Evolutionary conservation across 2,797 vertebrate genomes (phyloP).

Genomic region (Sarcoramphus papa): DNA sequence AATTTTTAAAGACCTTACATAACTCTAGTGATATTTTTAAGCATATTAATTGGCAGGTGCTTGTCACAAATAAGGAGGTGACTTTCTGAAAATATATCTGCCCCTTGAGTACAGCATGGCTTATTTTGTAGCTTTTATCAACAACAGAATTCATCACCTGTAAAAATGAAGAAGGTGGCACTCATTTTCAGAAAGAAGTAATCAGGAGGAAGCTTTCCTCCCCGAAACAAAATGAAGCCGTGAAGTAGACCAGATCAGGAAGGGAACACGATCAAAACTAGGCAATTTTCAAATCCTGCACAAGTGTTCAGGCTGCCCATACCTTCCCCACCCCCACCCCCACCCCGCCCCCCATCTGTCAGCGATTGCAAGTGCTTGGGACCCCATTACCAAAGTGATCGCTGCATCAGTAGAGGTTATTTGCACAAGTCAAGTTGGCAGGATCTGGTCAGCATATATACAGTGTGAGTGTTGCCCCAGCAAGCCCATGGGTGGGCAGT

Average conservation of each 20-base stretch:
- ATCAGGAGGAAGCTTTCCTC: neutral
- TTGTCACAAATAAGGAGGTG: slow-evolving; percentile 51
- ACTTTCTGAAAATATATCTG: slow-evolving; percentile 51
- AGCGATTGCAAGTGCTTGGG: neutral
- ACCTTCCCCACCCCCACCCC: too few relatives aligned
- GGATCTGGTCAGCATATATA: neutral
- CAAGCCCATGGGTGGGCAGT: neutral
- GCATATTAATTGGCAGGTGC: slow-evolving; percentile 50
- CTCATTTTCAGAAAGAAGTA: neutral
- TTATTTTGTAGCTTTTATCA: neutral
- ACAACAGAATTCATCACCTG: neutral
- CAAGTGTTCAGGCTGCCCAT: neutral
- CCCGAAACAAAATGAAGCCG: neutral
- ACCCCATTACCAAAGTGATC: neutral
- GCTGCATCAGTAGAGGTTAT: neutral
- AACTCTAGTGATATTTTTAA: slow-evolving; percentile 55
- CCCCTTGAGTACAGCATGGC: neutral
- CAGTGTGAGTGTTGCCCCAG: neutral
- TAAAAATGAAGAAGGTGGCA: neutral
- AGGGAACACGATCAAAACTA: neutral
- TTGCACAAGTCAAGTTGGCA: neutral
- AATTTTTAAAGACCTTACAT: slow-evolving; percentile 42
- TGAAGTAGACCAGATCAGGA: neutral
- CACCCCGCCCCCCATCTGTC: neutral
- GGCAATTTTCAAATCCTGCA: neutral